These are phyloP conservation scores for Hipposideros larvatus DNA, from an alignment of 2,797 vertebrate species.

Conservation along the genomic window DNA sequence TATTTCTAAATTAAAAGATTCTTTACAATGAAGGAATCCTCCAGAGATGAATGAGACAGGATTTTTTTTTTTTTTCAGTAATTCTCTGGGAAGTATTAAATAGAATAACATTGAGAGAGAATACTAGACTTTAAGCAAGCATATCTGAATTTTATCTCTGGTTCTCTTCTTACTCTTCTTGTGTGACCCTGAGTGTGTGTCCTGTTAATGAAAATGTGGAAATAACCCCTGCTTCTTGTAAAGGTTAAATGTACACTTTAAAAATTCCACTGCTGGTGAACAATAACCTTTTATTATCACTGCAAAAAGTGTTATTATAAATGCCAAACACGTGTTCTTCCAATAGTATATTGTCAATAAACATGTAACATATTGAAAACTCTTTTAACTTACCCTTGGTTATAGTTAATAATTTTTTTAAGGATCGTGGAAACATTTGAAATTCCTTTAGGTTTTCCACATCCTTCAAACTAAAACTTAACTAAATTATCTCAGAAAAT, in stretches of 20 bases:
- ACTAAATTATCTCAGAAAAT: neutral
- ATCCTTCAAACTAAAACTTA: neutral
- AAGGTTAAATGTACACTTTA: neutral
- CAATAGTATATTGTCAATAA: neutral
- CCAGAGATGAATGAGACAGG: neutral
- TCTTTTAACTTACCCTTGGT: neutral
- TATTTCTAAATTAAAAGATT: constrained; percentile 14
- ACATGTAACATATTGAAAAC: neutral
- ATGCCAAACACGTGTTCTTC: neutral
- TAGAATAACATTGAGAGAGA: neutral
- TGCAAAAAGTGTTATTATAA: neutral
- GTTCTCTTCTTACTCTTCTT: neutral
- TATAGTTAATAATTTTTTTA: neutral
- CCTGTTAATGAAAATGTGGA: neutral
- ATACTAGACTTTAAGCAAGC: fast-evolving
- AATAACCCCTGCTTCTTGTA: neutral
- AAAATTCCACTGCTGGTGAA: neutral
- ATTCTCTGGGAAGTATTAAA: constrained; percentile 5
- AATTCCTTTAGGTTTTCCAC: neutral
- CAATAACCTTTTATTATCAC: neutral
- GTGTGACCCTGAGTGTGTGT: neutral
- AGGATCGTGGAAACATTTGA: neutral
- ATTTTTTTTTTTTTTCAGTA: neutral
- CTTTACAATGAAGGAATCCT: neutral
- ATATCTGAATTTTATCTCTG: neutral